Evolutionary conservation across 2,797 vertebrate species (phyloP), one percentile per base, ranked within the genome.

Genomic region (Eulemur coronatus): DNA sequence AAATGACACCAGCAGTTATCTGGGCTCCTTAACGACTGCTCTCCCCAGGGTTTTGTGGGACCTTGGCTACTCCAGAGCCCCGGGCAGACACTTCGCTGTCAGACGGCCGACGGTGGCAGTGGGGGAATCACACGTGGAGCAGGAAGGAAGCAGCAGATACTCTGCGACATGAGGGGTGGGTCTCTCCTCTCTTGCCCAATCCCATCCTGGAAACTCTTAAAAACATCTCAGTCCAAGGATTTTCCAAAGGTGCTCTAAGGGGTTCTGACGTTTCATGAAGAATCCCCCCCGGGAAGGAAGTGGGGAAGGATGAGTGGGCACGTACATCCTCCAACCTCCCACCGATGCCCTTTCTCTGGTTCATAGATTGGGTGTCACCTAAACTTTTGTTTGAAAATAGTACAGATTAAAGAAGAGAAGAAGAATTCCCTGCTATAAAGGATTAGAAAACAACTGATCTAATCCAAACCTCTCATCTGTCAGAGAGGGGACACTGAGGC

Each of bases 341-440:
- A 17, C 50, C 63, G 26, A 18, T 57, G 14, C 24, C 26, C 8
- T 86, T 81, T 38, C 33, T 26, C 46, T 5, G 38, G 30, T 41
- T 88, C 48, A 35, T 55, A 67, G 30, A n/a, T 10, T 70, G 10
- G 41, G 33, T 48, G 35, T 12, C 26, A n/a, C 38, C 48, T 26
- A 61, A 88, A 82, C 22, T 59, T 81, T 28, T 91, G 24, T 86
- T 95, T 84, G 13, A 69, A 95, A 95, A 82, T 30, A 91, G 85
- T 41, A n/a, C 17, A 87, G 70, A 63, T 63, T 61, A 18, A 14
- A 35, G 35, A 24, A 4, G 55, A 57, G 14, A 70, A 75, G 26
- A 63, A 84, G 15, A 89, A 72, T 78, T n/a, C 4, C 50, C 4
- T 43, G 4, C 20, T 65, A 13, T 22, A 41, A 85, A 81, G 15